Percentiles rank a stretch among this genome's conserved stretches.
Evolutionary conservation across 2,113 vertebrate species (phyloP).

Genomic region (Eurystomus gularis): DNA sequence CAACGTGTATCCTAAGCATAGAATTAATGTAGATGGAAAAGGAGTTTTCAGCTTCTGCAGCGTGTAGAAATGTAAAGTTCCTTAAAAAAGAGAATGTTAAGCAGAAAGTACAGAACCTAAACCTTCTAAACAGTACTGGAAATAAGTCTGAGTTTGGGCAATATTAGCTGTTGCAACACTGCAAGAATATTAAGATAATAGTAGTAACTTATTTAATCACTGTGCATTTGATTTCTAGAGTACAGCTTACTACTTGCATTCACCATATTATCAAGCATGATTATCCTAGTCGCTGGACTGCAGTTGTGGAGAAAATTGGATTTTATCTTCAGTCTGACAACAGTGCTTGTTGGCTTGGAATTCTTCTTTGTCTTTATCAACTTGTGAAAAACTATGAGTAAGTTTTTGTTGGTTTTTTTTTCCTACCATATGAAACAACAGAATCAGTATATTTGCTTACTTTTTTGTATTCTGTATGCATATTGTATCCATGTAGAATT

Average conservation of each 20-base stretch:
- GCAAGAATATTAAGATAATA: neutral
- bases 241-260: constrained; percentile 98
- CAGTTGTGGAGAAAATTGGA: constrained; percentile 97
- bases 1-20: neutral
- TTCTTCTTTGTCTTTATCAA: constrained; percentile 97
- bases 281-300: constrained; percentile 95
- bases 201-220: neutral
- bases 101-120: neutral
- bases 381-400: constrained; percentile 99
- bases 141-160: neutral
- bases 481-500: neutral
- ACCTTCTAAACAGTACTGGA: neutral
- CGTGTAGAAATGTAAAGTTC: neutral
- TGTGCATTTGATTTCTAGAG: constrained; percentile 78
- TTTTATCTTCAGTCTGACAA: constrained; percentile 98
- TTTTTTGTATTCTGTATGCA: neutral
- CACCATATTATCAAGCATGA: constrained; percentile 99
- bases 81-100: neutral
- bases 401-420: constrained; percentile 72
- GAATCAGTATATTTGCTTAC: neutral
- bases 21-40: neutral
- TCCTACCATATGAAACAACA: neutral
- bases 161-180: neutral
- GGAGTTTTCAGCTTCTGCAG: neutral
- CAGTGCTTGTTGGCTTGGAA: constrained; percentile 93